Conservation (phyloP, 2,113 vertebrate genomes). For the Eupsittula cactorum region DNA sequence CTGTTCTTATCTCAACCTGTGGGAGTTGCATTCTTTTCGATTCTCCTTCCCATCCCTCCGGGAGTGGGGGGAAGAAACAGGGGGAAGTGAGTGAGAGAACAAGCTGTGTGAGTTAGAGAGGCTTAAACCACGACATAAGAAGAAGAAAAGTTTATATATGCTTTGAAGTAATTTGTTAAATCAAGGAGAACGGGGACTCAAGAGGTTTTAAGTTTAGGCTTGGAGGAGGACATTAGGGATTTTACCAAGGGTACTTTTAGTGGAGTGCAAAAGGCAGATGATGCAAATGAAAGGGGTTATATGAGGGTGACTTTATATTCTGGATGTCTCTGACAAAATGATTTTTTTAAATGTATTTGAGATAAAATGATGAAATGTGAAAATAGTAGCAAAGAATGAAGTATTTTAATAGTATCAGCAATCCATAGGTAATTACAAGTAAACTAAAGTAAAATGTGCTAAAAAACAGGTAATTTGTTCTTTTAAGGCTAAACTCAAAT, state of each 20-base stretch:
- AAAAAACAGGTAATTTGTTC: not conserved
- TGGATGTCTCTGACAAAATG: not conserved
- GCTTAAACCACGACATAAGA: not conserved
- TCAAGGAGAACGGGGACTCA: not conserved
- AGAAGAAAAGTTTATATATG: not conserved
- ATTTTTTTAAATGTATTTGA: not conserved
- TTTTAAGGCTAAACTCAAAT: not conserved
- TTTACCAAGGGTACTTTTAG: not conserved
- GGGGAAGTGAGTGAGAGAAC: too few species aligned
- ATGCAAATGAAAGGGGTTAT: not conserved
- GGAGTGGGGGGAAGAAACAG: too few species aligned
- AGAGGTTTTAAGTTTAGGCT: not conserved
- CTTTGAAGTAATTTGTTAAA: conserved; percentile 41
- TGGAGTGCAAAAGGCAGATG: not conserved
- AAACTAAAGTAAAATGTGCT: not conserved
- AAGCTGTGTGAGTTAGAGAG: too few species aligned
- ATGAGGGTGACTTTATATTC: not conserved
- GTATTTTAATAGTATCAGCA: not conserved
- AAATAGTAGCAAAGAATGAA: not conserved
- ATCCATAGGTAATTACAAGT: not conserved
- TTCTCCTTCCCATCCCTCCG: too few species aligned
- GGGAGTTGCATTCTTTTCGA: too few species aligned
- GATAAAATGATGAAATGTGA: not conserved
- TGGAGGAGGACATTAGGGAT: not conserved
- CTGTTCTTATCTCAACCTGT: too few species aligned